Evolutionary conservation across 2,888 invertebrate species (phyloP).

Genomic region (Polylopha cassiicola): DNA sequence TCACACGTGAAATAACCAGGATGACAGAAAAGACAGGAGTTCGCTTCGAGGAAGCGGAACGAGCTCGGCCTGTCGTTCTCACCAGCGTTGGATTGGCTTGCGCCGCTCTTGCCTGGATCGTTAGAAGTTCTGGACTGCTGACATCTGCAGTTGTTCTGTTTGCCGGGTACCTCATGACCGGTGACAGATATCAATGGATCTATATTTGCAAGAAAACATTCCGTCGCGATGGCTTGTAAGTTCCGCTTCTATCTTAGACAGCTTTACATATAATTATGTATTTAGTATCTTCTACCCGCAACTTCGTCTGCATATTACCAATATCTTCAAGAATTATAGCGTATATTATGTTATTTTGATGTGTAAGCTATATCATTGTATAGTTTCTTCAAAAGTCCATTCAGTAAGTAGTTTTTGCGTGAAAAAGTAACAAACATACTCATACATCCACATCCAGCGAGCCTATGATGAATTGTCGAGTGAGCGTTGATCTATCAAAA

Average conservation of each 20-base stretch:
- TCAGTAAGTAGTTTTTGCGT: too few species aligned
- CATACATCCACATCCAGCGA: too few species aligned
- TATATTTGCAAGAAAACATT: slow-evolving; percentile 67
- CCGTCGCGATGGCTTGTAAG: slow-evolving; percentile 61
- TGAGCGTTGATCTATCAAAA: too few species aligned
- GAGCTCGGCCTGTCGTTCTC: slow-evolving; percentile 43
- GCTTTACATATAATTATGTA: not conserved
- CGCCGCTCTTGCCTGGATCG: slow-evolving; percentile 43
- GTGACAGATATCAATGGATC: slow-evolving; percentile 68
- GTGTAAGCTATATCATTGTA: too few species aligned
- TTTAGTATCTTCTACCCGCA: not conserved
- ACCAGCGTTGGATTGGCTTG: slow-evolving; percentile 40
- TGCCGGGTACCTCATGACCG: slow-evolving; percentile 56
- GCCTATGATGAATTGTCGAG: too few species aligned
- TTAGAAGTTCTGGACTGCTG: slow-evolving; percentile 37
- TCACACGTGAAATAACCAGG: slow-evolving; percentile 38
- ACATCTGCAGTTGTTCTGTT: slow-evolving; percentile 43
- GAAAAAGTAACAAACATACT: too few species aligned
- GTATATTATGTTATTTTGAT: too few species aligned
- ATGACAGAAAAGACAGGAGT: slow-evolving; percentile 63
- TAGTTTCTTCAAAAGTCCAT: too few species aligned
- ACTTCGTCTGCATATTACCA: too few species aligned
- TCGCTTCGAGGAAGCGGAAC: slow-evolving; percentile 66
- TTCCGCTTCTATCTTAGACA: slow-evolving; percentile 26
- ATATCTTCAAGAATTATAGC: too few species aligned